These are phyloP conservation scores for Stomatorhinus ivindoensis DNA, from an alignment of 2,113 vertebrate species.

Conservation along the genomic window DNA sequence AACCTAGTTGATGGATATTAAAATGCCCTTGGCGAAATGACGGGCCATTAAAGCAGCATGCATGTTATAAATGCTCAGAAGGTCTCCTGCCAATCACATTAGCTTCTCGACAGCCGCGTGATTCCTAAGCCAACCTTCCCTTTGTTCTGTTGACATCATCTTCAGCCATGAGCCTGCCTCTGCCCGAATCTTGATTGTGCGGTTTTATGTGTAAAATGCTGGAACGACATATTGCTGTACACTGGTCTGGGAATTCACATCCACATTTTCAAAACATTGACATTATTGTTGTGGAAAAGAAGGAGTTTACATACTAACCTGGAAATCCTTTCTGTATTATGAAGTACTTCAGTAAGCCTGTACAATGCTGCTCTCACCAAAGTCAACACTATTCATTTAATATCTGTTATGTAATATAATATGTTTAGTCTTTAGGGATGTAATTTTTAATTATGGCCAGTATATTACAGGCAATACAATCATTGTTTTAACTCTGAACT, in stretches of 20 bases:
- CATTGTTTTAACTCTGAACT: background rate
- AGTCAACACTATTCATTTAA: background rate
- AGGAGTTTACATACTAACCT: background rate
- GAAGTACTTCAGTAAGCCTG: background rate
- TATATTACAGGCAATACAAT: background rate
- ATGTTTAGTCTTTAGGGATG: background rate
- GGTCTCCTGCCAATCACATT: background rate
- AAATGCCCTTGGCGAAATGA: background rate
- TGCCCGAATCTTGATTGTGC: background rate
- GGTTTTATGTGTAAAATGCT: background rate
- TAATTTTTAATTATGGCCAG: background rate
- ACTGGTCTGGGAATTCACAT: background rate
- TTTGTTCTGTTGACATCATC: background rate
- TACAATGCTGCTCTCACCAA: background rate
- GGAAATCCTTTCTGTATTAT: background rate
- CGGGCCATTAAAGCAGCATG: background rate
- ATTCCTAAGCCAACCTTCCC: background rate
- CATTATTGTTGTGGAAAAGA: background rate
- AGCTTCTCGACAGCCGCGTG: background rate
- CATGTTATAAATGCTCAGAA: background rate
- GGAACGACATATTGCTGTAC: background rate
- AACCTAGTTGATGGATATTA: background rate
- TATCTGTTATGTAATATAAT: background rate
- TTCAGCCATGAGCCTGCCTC: background rate
- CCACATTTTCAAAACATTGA: background rate